Percentiles rank a stretch among this genome's conserved stretches.
phyloP scores from a whole-genome alignment of 2,888 invertebrate species.

The Rapana venosa region DNA sequence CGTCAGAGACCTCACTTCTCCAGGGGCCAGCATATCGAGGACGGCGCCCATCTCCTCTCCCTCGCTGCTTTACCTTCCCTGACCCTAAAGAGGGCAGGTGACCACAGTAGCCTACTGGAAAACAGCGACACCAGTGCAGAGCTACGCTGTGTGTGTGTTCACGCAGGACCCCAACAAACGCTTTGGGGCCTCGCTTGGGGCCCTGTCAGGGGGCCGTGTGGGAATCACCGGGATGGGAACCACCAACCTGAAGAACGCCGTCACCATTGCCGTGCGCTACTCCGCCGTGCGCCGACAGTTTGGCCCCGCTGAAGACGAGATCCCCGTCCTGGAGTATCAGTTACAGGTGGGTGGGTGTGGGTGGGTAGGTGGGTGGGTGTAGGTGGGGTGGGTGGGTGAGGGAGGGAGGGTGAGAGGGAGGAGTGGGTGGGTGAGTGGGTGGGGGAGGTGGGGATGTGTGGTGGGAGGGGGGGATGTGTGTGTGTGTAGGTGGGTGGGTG shows the following conservation, averaged over 20 bases:
- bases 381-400: not conserved
- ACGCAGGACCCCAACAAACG: conserved; percentile 88
- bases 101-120: too few species aligned
- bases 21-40: too few species aligned
- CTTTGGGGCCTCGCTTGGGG: conserved; percentile 89
- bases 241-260: conserved; percentile 85
- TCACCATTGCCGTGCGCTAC: conserved; percentile 91
- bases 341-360: conserved; percentile 83
- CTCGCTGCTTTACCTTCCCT: too few species aligned
- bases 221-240: conserved; percentile 84
- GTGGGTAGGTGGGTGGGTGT: not conserved
- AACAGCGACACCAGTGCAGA: too few species aligned
- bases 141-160: too few species aligned
- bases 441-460: not conserved
- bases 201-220: conserved; percentile 90
- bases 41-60: too few species aligned
- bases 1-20: too few species aligned
- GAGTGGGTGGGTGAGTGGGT: not conserved
- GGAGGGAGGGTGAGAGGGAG: not conserved
- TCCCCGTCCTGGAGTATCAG: conserved; percentile 94
- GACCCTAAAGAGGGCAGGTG: too few species aligned
- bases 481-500: too few species aligned
- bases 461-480: too few species aligned
- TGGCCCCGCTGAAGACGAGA: conserved; percentile 86
- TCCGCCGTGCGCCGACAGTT: conserved; percentile 93